A percentile compares a stretch with the other conserved stretches of the same genome.
These are phyloP conservation scores for Smithornis capensis DNA, from an alignment of 2,113 vertebrate species.

Conservation along the genomic window DNA sequence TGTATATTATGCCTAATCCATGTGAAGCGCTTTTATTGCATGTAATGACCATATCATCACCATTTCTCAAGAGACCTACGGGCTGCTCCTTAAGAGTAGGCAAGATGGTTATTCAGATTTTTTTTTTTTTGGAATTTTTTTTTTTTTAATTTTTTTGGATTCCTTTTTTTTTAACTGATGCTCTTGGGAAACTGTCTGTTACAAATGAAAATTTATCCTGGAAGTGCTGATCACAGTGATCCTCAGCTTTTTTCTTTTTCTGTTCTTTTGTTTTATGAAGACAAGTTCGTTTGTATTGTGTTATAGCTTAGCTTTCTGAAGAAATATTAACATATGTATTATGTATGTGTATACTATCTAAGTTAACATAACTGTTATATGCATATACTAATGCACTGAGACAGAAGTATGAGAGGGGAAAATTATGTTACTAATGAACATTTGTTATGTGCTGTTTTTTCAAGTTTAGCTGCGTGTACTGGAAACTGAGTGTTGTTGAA, in stretches of 20 bases:
- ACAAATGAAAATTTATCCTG: neutral
- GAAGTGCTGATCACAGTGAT: neutral
- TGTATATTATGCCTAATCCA: neutral
- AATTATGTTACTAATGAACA: neutral
- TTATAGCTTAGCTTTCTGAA: neutral
- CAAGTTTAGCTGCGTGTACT: neutral
- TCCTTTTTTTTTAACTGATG: neutral
- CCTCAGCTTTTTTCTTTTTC: neutral
- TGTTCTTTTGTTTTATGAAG: neutral
- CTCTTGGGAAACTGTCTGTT: neutral
- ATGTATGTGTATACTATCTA: neutral
- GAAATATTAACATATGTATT: neutral
- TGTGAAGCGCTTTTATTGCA: accelerated
- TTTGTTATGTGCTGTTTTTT: neutral
- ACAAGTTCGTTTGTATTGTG: neutral
- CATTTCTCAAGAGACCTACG: neutral
- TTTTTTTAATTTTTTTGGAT: too few species aligned
- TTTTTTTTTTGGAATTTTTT: too few species aligned
- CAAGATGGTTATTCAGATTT: neutral
- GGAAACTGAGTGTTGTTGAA: neutral
- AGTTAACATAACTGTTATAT: neutral
- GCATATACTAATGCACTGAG: neutral
- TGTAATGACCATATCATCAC: neutral
- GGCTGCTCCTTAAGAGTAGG: neutral
- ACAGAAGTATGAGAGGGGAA: neutral